These are phyloP conservation scores for Xylota sylvarum DNA, from an alignment of 2,888 invertebrate species.

Conservation along the genomic window DNA sequence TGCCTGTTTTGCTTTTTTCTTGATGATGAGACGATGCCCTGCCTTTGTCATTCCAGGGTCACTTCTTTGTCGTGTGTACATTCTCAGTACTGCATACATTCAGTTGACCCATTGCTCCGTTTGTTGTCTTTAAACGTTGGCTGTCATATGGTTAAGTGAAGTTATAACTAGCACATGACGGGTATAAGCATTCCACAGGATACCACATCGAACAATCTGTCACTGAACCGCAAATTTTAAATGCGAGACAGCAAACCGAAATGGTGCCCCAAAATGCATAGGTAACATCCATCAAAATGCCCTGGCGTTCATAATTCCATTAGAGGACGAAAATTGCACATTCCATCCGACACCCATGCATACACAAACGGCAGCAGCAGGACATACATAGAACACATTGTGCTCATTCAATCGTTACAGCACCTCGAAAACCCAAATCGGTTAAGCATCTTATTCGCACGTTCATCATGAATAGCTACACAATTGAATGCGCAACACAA, in stretches of 20 bases:
- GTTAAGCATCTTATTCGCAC: constrained; percentile 59
- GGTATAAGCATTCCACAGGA: too few relatives aligned
- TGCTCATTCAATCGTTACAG: constrained; percentile 8
- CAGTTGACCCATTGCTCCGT: too few relatives aligned
- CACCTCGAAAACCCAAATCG: constrained; percentile 8
- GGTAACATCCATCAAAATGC: constrained; percentile 12
- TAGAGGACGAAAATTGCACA: constrained; percentile 1
- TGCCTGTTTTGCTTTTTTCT: too few relatives aligned
- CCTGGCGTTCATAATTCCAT: constrained; percentile 3
- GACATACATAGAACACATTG: too few relatives aligned
- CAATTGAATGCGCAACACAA: constrained; percentile 49
- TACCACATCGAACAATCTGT: constrained; percentile 1
- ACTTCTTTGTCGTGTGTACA: too few relatives aligned
- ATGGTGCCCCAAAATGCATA: background rate
- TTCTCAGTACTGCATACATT: too few relatives aligned
- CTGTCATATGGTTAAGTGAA: too few relatives aligned
- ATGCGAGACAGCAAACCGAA: constrained; percentile 1
- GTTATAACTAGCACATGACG: too few relatives aligned
- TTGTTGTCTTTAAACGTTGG: too few relatives aligned
- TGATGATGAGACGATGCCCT: too few relatives aligned
- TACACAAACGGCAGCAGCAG: too few relatives aligned
- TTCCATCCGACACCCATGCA: background rate
- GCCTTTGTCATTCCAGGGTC: too few relatives aligned
- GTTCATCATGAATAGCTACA: constrained; percentile 47
- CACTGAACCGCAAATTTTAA: constrained; percentile 6